These are phyloP conservation scores for Xenotilapia flavipinnis DNA, from an alignment of 2,113 vertebrate genomes.

Conservation along the genomic window DNA sequence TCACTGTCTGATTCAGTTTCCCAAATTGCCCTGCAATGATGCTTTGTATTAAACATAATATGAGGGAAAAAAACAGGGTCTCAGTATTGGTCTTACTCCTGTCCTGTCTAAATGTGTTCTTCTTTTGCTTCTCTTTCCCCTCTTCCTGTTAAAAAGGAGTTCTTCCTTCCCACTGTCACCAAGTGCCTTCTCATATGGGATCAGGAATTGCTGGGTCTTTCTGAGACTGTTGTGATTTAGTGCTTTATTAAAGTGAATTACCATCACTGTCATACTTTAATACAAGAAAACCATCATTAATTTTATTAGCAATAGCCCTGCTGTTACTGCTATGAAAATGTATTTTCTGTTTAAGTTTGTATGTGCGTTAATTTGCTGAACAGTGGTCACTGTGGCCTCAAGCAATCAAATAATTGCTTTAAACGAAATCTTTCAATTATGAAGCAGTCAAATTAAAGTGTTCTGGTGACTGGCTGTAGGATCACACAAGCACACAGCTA, in stretches of 20 bases:
- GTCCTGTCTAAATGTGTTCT: background rate
- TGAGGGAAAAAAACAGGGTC: background rate
- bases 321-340: background rate
- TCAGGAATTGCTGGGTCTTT: background rate
- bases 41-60: background rate
- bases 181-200: background rate
- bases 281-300: background rate
- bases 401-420: background rate
- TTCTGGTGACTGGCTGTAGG: background rate
- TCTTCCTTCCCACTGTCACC: background rate
- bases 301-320: background rate
- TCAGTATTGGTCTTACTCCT: background rate
- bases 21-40: background rate
- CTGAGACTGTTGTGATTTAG: background rate
- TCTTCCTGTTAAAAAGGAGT: background rate
- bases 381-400: background rate
- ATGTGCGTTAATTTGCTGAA: background rate
- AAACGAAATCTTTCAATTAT: background rate
- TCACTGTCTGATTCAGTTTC: background rate
- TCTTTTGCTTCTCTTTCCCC: background rate
- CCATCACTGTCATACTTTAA: background rate
- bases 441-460: background rate
- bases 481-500: background rate
- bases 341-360: background rate
- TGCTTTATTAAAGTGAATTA: background rate